Conservation (phyloP, 2,797 vertebrate species). For the Percopsis omiscomaycus region DNA sequence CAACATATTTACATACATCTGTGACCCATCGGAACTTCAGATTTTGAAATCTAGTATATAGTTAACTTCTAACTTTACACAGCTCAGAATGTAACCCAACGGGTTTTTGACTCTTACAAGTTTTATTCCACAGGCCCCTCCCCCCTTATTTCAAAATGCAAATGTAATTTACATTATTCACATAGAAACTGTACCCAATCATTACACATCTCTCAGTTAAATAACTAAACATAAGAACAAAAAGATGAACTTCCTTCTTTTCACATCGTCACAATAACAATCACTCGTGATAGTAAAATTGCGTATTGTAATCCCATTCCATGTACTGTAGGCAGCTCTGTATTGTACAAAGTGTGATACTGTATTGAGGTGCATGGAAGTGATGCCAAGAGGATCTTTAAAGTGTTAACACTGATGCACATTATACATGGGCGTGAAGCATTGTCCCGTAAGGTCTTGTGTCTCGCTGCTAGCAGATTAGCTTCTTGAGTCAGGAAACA, state of each 20-base stretch:
- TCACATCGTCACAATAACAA: constrained; percentile 44
- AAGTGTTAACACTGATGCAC: constrained; percentile 51
- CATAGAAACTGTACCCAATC: constrained; percentile 86
- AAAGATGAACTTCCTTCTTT: constrained; percentile 56
- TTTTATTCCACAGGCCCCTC: constrained; percentile 58
- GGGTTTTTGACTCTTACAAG: constrained; percentile 44
- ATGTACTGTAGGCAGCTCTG: constrained; percentile 41
- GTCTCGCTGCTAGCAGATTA: constrained; percentile 27
- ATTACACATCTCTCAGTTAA: constrained; percentile 83
- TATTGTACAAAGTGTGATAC: constrained; percentile 66
- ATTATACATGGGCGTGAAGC: constrained; percentile 24
- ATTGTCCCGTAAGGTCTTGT: constrained; percentile 33
- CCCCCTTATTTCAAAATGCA: constrained; percentile 47
- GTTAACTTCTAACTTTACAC: constrained; percentile 52
- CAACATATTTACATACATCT: constrained; percentile 29
- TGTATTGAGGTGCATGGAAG: constrained; percentile 81
- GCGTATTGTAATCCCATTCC: constrained; percentile 12
- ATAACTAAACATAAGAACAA: constrained; percentile 88
- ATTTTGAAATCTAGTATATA: no score
- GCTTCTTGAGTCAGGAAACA: constrained; percentile 34
- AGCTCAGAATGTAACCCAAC: constrained; percentile 41
- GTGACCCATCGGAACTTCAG: constrained; percentile 40
- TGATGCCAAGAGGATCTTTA: constrained; percentile 36
- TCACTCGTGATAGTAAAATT: constrained; percentile 40
- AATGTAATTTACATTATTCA: constrained; percentile 97